Evolutionary conservation across 30 jellyfish, hydroid and myxozoan species (phyloP).

Genomic region (Pseudorhiza aurosa): DNA sequence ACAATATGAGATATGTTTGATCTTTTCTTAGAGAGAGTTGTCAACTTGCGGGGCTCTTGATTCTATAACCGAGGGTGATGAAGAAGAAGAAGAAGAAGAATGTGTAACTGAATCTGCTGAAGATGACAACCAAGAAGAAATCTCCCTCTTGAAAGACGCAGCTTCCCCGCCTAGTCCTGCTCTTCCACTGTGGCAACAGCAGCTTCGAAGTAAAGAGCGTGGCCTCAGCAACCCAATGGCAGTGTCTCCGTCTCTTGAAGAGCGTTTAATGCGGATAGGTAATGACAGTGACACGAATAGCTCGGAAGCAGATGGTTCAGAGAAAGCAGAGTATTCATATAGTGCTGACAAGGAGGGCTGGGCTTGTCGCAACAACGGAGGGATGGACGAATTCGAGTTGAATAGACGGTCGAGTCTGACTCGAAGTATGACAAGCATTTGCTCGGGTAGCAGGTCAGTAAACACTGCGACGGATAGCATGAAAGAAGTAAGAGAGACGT

Average conservation of each 20-base stretch:
- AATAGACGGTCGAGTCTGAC: not conserved
- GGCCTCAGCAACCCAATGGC: constrained; percentile 27
- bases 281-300: constrained; percentile 16
- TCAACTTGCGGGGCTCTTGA: constrained; percentile 73
- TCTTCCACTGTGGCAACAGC: constrained; percentile 83
- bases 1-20: no score
- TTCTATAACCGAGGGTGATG: constrained; percentile 83
- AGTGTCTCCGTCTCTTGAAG: constrained; percentile 56
- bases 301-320: constrained; percentile 21
- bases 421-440: not conserved
- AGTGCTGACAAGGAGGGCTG: not conserved
- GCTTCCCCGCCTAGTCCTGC: constrained; percentile 59
- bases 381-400: not conserved
- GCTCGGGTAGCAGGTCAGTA: not conserved
- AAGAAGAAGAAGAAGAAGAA: constrained; percentile 73
- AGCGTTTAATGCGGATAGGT: constrained; percentile 48
- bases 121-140: constrained; percentile 52
- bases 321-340: not conserved
- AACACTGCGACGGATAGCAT: not conserved
- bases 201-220: constrained; percentile 56
- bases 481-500: constrained; percentile 2
- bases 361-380: not conserved
- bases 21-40: constrained; percentile 54
- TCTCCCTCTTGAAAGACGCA: constrained; percentile 10
- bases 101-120: constrained; percentile 48